These are phyloP conservation scores for Ictalurus punctatus DNA, from an alignment of 2,113 vertebrate genomes.

Conservation along the genomic window DNA sequence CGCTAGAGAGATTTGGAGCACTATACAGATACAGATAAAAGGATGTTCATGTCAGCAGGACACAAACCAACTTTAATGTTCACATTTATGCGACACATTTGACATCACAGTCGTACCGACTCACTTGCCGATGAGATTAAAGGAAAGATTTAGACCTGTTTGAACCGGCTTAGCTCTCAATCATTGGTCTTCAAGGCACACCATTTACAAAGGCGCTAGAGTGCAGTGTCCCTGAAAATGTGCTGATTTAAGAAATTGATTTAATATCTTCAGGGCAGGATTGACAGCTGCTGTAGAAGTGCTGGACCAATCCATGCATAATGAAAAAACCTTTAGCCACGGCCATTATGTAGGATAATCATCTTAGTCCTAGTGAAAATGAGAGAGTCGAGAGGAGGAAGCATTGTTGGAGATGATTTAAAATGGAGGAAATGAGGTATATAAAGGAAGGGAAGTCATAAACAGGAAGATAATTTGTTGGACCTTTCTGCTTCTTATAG, in stretches of 20 bases:
- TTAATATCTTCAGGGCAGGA: conserved; percentile 50
- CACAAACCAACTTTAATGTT: not conserved
- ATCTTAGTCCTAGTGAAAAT: conserved; percentile 38
- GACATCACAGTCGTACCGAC: not conserved
- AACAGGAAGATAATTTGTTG: conserved; percentile 43
- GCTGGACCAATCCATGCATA: conserved; percentile 39
- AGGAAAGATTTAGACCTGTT: conserved; percentile 23
- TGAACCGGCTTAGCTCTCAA: not conserved
- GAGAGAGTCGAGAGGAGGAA: conserved; percentile 9
- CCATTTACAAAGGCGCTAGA: not conserved
- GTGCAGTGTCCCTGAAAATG: conserved; percentile 29
- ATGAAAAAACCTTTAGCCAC: conserved; percentile 39
- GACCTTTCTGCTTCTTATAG: conserved; percentile 36
- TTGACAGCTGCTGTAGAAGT: conserved; percentile 35
- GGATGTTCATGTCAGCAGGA: not conserved
- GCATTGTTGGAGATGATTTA: conserved; percentile 39
- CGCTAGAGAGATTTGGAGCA: not conserved
- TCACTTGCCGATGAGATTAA: not conserved
- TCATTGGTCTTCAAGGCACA: not conserved
- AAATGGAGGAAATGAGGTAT: conserved; percentile 43
- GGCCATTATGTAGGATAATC: conserved; percentile 38
- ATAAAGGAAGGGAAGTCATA: conserved; percentile 43
- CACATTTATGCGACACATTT: not conserved
- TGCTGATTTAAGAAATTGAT: conserved; percentile 46
- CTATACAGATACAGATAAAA: not conserved